Evolutionary conservation across 1,140 invertebrate genomes (phyloP).

Genomic region (Sipha flava): DNA sequence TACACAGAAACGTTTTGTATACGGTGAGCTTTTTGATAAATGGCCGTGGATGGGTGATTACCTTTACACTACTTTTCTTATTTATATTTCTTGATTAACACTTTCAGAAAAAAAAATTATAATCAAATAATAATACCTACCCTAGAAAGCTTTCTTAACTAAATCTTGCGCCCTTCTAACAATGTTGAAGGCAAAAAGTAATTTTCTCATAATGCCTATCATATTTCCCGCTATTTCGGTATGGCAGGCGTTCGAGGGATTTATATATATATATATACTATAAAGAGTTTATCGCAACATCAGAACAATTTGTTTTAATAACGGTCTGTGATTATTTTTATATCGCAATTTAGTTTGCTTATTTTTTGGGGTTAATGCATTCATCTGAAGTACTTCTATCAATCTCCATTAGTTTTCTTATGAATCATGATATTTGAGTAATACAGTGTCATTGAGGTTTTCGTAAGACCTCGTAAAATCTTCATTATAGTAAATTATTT

Average conservation of each 20-base stretch:
- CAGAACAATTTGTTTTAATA: neutral
- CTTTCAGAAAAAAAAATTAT: neutral
- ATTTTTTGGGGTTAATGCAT: neutral
- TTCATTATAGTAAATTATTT: too few species aligned
- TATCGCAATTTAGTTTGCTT: neutral
- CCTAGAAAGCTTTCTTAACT: neutral
- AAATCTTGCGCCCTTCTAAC: neutral
- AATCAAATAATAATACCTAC: neutral
- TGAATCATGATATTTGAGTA: too few species aligned
- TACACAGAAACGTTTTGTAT: slow-evolving; percentile 7
- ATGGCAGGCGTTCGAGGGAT: neutral
- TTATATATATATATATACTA: neutral
- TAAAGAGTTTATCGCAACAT: neutral
- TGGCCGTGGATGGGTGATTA: neutral
- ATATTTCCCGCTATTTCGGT: neutral
- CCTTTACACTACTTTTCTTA: neutral
- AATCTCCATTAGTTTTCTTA: neutral
- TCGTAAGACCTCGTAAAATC: too few species aligned
- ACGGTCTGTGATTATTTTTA: slow-evolving; percentile 11
- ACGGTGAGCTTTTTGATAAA: neutral
- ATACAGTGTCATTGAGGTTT: too few species aligned
- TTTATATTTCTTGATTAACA: slow-evolving; percentile 15
- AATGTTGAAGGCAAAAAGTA: neutral
- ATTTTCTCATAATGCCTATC: neutral
- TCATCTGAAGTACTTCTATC: neutral